Base-by-base conservation (phyloP, 37 sponge, comb jelly and placozoan species). In the Oscarella lobularis region DNA sequence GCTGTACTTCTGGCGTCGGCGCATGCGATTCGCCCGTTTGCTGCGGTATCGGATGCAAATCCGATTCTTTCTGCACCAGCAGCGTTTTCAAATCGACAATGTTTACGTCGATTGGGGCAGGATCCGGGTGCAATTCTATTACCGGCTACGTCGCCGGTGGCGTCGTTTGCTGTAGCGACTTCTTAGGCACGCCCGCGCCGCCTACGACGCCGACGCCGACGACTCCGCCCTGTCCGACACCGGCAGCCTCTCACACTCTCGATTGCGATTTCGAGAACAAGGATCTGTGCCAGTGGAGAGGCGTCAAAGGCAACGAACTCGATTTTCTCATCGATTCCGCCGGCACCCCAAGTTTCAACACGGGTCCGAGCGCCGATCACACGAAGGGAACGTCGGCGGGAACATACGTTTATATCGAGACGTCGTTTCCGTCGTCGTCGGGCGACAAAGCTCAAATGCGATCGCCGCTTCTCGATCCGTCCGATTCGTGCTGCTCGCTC, bases 401-500 rank as follows among this genome's bases (percentile, higher is more conserved):
- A 9, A 60, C 74, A 67, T 80, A 80, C 67, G 35, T 80, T 41
- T 80, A 80, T 41, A 74, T 80, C 60, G 81, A 80, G 67, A 66
- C 77, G 20, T 80, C 81, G 2, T 20, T 34, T 1, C 81, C 81
- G 20, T 9, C 60, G 2, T 37, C 75, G 34, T 65, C 41, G 37
- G 72, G 72, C 2, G 79, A 78, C 73, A 39, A 67, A 30, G 79
- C 79, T 33, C 66, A 78, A 29, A 6, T 78, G 38, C 9, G 67
- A 38, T 36, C 38, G 29, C 66, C 41, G 55, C 30, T 35, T 3
- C 48, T 67, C 79, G 38, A 35, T 3, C 69, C 66, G 69, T 78
- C 79, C 14, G 68, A 60, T 33, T 60, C 68, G 48, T 20, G 14
- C 20, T 80, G 81, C 66, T 66, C 66, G 33, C 20, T 80, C 33